These are phyloP conservation scores for Vulpes vulpes DNA, from an alignment of 2,113 vertebrate species.

Conservation along the genomic window DNA sequence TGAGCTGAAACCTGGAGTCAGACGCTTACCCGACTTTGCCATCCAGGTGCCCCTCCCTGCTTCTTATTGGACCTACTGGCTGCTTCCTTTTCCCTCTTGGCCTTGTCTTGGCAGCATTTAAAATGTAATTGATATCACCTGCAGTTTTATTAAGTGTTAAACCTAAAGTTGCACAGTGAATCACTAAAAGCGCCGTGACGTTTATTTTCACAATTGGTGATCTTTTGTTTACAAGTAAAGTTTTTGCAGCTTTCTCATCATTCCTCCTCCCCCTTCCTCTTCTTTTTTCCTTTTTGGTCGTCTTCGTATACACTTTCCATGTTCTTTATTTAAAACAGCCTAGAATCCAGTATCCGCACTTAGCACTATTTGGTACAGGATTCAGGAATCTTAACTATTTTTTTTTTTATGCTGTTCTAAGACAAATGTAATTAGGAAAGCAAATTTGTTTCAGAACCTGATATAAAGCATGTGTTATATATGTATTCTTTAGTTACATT, in stretches of 20 bases:
- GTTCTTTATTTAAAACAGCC: constrained; percentile 28
- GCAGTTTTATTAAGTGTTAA: not conserved
- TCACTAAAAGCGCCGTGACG: not conserved
- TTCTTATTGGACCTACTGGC: not conserved
- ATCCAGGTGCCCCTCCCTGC: not conserved
- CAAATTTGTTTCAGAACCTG: not conserved
- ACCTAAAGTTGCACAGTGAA: not conserved
- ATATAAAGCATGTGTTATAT: not conserved
- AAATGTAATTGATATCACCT: not conserved
- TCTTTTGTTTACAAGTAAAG: not conserved
- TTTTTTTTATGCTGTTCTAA: constrained; percentile 24
- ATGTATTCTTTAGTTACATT: not conserved
- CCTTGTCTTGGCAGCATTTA: not conserved
- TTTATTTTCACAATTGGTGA: not conserved
- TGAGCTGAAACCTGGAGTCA: not conserved
- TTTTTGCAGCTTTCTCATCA: not conserved
- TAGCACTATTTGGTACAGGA: not conserved
- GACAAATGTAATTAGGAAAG: not conserved
- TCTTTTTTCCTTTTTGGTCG: not conserved
- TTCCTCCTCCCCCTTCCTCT: not conserved
- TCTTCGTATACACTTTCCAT: not conserved
- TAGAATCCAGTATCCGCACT: not conserved
- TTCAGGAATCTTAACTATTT: constrained; percentile 26
- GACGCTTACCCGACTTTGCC: not conserved
- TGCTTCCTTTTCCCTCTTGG: not conserved